Conservation (phyloP, 2,888 invertebrate genomes). For the Ectemnius lituratus region DNA sequence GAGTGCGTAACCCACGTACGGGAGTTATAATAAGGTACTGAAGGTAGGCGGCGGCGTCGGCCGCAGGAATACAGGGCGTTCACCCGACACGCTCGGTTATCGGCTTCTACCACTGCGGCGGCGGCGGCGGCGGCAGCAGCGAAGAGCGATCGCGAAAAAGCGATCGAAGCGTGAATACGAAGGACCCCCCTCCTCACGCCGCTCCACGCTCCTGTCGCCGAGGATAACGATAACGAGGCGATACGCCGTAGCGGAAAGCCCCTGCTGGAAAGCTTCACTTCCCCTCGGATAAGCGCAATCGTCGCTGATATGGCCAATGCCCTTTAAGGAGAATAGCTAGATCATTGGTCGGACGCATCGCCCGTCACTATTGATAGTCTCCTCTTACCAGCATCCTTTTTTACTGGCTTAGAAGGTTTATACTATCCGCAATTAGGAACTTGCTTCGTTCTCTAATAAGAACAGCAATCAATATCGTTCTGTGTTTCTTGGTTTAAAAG, state of each 20-base stretch:
- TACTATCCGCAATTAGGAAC: no score
- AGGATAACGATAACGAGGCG: conserved; percentile 51
- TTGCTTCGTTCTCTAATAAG: no score
- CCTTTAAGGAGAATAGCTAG: no score
- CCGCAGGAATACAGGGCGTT: conserved; percentile 68
- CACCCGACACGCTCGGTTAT: conserved; percentile 66
- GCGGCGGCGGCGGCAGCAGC: conserved; percentile 23
- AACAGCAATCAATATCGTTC: no score
- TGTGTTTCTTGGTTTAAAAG: no score
- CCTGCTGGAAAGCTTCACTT: conserved; percentile 20
- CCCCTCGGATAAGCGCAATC: conserved; percentile 39
- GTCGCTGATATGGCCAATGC: conserved; percentile 23
- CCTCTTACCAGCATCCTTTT: no score
- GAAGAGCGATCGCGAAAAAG: conserved; percentile 18
- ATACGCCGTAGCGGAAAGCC: conserved; percentile 17
- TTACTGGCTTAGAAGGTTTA: no score
- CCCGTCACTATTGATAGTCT: no score
- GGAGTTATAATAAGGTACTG: conserved; percentile 60
- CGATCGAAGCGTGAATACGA: conserved; percentile 36
- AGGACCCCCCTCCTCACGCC: conserved; percentile 20
- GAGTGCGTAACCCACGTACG: conserved; percentile 43
- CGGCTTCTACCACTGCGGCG: conserved; percentile 44
- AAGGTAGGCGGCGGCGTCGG: conserved; percentile 32
- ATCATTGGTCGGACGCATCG: no score
- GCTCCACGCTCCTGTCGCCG: no score